phyloP scores from a whole-genome alignment of 2,888 invertebrate genomes.

The Ctenicera cuprea region DNA sequence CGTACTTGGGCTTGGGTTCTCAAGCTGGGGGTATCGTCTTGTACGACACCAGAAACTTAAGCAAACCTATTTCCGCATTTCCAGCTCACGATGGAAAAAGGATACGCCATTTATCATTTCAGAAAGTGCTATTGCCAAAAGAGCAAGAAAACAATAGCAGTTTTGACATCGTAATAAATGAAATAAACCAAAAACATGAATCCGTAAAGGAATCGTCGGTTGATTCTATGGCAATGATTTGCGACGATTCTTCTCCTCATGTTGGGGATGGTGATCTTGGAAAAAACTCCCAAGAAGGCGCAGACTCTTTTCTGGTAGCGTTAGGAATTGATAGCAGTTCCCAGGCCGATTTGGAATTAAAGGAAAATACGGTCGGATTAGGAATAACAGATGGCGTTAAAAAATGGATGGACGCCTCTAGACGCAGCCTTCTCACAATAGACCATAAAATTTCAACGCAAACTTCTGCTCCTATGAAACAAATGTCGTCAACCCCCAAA shows the following conservation, averaged over 20 bases:
- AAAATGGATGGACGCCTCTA: conserved; percentile 48
- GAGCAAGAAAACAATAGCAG: conserved; percentile 21
- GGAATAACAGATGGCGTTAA: conserved; percentile 50
- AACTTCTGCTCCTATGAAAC: conserved; percentile 2
- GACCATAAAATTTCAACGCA: background rate
- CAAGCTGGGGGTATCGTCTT: conserved; percentile 75
- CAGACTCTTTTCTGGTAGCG: conserved; percentile 65
- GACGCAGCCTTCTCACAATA: background rate
- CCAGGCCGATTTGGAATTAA: background rate
- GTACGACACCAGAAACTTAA: conserved; percentile 76
- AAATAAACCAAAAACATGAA: background rate
- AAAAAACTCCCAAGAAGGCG: conserved; percentile 38
- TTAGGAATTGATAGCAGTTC: conserved; percentile 56
- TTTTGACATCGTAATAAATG: background rate
- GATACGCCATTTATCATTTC: conserved; percentile 73
- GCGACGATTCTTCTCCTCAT: background rate
- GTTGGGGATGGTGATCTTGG: background rate
- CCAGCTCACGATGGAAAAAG: conserved; percentile 73
- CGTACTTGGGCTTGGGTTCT: conserved; percentile 75
- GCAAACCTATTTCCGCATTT: conserved; percentile 72
- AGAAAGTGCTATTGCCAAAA: conserved; percentile 57
- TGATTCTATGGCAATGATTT: conserved; percentile 3
- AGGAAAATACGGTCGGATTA: conserved; percentile 29
- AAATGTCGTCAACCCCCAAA: conserved; percentile 49
- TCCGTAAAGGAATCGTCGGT: background rate